A percentile compares a stretch with the other conserved stretches of the same genome.
Conservation (phyloP, 2,797 vertebrate genomes). For the Brachymystax lenok region DNA sequence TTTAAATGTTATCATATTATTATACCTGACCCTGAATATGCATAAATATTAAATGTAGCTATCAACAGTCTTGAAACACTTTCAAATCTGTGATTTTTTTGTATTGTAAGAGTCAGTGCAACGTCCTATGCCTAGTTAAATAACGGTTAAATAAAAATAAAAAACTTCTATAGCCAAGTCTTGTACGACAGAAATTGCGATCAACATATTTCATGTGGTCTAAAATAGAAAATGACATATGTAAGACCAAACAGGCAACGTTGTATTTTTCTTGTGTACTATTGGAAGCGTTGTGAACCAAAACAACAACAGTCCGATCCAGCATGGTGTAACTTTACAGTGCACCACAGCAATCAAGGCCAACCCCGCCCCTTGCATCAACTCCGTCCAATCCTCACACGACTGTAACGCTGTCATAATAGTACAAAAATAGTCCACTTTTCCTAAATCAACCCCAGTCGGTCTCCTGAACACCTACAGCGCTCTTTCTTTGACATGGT, state of each 20-base stretch:
- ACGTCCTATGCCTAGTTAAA: no score
- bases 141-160: no score
- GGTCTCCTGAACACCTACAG: neutral
- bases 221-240: no score
- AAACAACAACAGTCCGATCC: constrained; percentile 64
- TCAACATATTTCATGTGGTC: no score
- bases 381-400: constrained; percentile 80
- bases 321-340: constrained; percentile 63
- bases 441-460: constrained; percentile 22
- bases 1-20: neutral
- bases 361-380: constrained; percentile 83
- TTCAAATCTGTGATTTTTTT: no score
- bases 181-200: no score
- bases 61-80: no score
- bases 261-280: no score
- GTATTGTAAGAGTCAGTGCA: no score
- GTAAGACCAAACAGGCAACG: no score
- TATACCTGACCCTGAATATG: neutral
- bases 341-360: constrained; percentile 73
- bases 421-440: constrained; percentile 59
- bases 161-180: no score
- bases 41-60: no score
- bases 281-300: constrained; percentile 37
- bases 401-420: constrained; percentile 76
- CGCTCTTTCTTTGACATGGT: constrained; percentile 8